Evolutionary conservation across 2,888 invertebrate genomes (phyloP), one percentile per base, ranked within the genome.

Genomic region (Tetragonisca angustula): DNA sequence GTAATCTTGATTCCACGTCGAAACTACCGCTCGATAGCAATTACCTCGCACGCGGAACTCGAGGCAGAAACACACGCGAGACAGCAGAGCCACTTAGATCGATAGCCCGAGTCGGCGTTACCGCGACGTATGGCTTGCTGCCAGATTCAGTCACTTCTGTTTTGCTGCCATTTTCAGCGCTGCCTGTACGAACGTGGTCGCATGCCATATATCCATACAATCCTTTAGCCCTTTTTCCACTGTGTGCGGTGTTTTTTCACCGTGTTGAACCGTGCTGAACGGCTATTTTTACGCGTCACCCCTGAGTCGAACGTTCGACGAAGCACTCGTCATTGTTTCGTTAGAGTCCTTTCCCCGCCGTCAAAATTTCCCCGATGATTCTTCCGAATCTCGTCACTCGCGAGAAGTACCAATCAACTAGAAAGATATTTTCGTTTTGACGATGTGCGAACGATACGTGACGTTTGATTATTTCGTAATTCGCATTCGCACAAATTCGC

Each of bases 91-190:
- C 68, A 71, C 71, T 80, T 76, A 79, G 84, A 89, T 89, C 89
- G 85, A 89, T 89, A 90, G 70, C 79, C 72, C 69, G 73, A 54
- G 75, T 77, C 56, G 59, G 43, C 68, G 79, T 70, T 79, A 73
- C 74, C 71, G 70, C 87, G 84, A 89, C 87, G 85, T 76, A 89
- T 90, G 84, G 88, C 88, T 85, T 80, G 76, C 65, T 68, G 87
- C 84, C 88, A 83, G 77, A 71, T 81, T 85, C 83, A 21, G 83
- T 83, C 86, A 73, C 80, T 84, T 71, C 77, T 83, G 77, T 87
- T 86, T 88, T 87, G 89, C 87, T 83, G 85, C 77, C 80, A 73
- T 85, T 88, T 72, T 84, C 86, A 76, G 64, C 70, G 21, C 32
- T 62, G 52, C 68, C 61, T 43, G 52, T 70, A 50, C 36, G n/a